These are phyloP conservation scores for Alethe diademata DNA, from an alignment of 2,113 vertebrate genomes.

Conservation along the genomic window DNA sequence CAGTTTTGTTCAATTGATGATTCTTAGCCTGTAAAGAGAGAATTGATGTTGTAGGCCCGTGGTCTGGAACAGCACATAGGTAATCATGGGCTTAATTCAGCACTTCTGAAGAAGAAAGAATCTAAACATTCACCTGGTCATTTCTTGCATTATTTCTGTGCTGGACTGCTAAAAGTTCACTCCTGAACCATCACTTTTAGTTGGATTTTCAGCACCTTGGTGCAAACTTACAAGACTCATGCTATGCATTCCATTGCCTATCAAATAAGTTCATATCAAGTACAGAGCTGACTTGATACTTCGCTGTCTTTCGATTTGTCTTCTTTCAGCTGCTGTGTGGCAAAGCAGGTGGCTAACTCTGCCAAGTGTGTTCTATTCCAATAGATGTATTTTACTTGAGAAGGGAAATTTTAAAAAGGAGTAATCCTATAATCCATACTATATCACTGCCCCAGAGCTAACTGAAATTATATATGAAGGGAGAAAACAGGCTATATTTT, in stretches of 20 bases:
- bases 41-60: fast-evolving
- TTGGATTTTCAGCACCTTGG: neutral
- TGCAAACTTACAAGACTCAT: neutral
- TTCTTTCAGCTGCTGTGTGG: neutral
- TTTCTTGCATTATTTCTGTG: neutral
- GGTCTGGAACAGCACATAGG: neutral
- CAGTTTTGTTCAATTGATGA: neutral
- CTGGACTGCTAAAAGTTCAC: neutral
- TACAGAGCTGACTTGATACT: neutral
- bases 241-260: neutral
- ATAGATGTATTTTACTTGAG: neutral
- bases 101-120: neutral
- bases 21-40: neutral
- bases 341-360: neutral
- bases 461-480: neutral
- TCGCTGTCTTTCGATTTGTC: neutral
- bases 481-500: neutral
- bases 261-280: neutral
- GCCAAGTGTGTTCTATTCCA: neutral
- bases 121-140: neutral
- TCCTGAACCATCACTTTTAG: neutral
- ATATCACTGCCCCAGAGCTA: neutral
- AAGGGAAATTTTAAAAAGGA: neutral
- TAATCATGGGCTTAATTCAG: neutral
- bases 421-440: neutral